phyloP scores from a whole-genome alignment of 53 echinoderm and acorn worm species.

The Henricia sp. region DNA sequence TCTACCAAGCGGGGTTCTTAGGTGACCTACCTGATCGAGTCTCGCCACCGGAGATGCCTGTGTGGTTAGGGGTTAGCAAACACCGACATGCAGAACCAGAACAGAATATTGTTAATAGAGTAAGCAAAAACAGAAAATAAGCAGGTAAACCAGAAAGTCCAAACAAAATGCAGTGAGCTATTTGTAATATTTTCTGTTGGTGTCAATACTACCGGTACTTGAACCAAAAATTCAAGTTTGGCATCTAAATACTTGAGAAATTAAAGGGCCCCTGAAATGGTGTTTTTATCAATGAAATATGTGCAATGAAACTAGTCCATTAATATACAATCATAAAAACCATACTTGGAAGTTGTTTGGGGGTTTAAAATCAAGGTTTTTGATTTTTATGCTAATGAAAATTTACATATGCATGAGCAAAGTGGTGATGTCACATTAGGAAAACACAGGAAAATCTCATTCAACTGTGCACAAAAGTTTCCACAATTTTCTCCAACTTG shows the following conservation, averaged over 20 bases:
- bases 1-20: neutral
- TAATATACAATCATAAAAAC: neutral
- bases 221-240: too few species aligned
- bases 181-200: neutral
- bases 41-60: constrained; percentile 29
- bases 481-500: too few species aligned
- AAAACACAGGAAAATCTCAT: neutral
- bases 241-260: neutral
- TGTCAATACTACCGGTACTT: too few species aligned
- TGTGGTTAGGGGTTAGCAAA: constrained; percentile 41
- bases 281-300: too few species aligned
- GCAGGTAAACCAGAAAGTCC: neutral
- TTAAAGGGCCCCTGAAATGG: neutral
- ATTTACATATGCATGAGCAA: too few species aligned
- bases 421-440: too few species aligned
- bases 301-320: too few species aligned
- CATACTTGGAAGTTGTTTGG: neutral
- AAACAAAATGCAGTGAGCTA: neutral
- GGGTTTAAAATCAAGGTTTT: too few species aligned
- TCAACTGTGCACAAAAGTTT: too few species aligned
- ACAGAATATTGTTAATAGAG: constrained; percentile 44
- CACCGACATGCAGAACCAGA: constrained; percentile 46
- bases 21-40: constrained; percentile 48
- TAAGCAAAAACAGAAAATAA: constrained; percentile 6
- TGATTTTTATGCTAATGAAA: too few species aligned